These are phyloP conservation scores for Protophormia terraenovae DNA, from an alignment of 2,888 invertebrate genomes.

Conservation along the genomic window DNA sequence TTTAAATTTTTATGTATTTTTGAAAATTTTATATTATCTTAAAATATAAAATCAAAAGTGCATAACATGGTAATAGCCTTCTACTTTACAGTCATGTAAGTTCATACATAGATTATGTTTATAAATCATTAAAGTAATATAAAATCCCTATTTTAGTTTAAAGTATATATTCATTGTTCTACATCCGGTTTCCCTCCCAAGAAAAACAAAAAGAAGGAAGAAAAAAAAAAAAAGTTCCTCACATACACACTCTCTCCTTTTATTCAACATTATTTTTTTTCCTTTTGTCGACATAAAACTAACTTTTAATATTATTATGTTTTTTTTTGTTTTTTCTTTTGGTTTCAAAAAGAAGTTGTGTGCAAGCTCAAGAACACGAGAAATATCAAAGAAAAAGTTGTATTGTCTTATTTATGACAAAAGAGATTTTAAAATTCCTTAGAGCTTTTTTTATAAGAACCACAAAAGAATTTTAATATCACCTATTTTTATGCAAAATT, in stretches of 20 bases:
- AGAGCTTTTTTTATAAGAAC: slow-evolving; percentile 24
- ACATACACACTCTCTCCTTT: neutral
- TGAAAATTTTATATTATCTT: too few relatives aligned
- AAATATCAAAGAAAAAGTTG: slow-evolving; percentile 6
- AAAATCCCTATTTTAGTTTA: too few relatives aligned
- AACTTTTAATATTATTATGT: slow-evolving; percentile 22
- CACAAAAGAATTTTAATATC: slow-evolving; percentile 40
- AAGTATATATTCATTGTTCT: too few relatives aligned
- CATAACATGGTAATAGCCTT: too few relatives aligned
- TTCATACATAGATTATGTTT: too few relatives aligned
- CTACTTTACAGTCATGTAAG: too few relatives aligned
- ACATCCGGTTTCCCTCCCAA: neutral
- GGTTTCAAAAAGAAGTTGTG: neutral
- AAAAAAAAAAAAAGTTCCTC: neutral
- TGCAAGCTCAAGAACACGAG: neutral
- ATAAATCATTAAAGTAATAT: too few relatives aligned
- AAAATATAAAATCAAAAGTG: too few relatives aligned
- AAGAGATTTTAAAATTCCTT: slow-evolving; percentile 33
- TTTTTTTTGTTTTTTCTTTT: neutral
- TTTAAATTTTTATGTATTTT: too few relatives aligned
- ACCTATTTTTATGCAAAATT: slow-evolving; percentile 38
- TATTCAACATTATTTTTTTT: too few relatives aligned
- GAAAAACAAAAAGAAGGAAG: too few relatives aligned
- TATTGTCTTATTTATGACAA: slow-evolving; percentile 41
- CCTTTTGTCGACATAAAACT: neutral